These are phyloP conservation scores for Mimumesa dahlbomi DNA, from an alignment of 2,888 invertebrate genomes.

Conservation along the genomic window DNA sequence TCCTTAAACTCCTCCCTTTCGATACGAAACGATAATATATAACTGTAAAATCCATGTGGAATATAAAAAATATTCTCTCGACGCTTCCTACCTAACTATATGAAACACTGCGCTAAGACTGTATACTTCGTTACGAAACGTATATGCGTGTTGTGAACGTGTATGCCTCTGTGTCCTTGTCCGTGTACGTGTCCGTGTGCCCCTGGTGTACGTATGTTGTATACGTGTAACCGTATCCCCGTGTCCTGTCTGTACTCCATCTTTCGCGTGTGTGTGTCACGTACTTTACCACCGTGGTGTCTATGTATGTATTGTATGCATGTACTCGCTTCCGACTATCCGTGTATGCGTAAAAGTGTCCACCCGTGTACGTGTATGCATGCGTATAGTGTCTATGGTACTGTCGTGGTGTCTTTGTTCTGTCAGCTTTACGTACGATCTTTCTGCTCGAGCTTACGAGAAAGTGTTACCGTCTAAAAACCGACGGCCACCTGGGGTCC, in stretches of 20 bases:
- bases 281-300: no score
- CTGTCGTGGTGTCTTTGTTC: slow-evolving; percentile 11
- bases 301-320: no score
- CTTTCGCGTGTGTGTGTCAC: neutral
- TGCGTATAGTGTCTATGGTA: slow-evolving; percentile 1
- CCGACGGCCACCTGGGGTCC: slow-evolving; percentile 42
- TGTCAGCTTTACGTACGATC: slow-evolving; percentile 54
- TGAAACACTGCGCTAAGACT: slow-evolving; percentile 70
- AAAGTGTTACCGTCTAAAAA: slow-evolving; percentile 52
- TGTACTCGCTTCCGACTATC: slow-evolving; percentile 2
- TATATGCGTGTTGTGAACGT: slow-evolving; percentile 22
- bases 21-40: slow-evolving; percentile 69
- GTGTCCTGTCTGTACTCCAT: neutral
- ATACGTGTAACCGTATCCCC: neutral
- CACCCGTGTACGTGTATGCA: neutral
- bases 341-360: neutral
- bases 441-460: slow-evolving; percentile 52
- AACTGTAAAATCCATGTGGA: slow-evolving; percentile 72
- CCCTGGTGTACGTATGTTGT: no score
- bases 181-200: neutral
- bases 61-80: slow-evolving; percentile 78
- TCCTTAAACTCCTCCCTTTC: slow-evolving; percentile 57
- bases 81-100: slow-evolving; percentile 72
- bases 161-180: neutral
- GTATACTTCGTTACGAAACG: slow-evolving; percentile 66